A percentile compares a stretch with the other conserved stretches of the same genome.
These are phyloP conservation scores for Sprattus sprattus DNA, from an alignment of 2,113 vertebrate genomes.

Conservation along the genomic window DNA sequence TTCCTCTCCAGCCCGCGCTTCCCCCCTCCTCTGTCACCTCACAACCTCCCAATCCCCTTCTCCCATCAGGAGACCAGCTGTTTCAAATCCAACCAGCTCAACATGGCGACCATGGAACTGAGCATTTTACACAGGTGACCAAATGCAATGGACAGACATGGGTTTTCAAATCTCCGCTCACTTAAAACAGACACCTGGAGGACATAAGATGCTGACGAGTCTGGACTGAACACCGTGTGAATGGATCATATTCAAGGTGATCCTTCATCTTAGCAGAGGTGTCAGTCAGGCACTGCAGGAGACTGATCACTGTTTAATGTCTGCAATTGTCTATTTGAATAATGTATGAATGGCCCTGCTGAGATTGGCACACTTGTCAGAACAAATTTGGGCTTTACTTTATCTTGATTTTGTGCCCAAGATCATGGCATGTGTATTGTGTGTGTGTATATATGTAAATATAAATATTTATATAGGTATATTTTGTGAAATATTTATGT, in stretches of 20 bases:
- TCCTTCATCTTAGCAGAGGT: neutral
- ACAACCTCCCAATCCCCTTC: neutral
- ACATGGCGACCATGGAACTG: neutral
- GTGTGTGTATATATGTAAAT: constrained; percentile 6
- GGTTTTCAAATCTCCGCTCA: neutral
- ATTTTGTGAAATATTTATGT: constrained; percentile 8
- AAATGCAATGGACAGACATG: neutral
- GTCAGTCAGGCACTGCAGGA: neutral
- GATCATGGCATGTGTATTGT: neutral
- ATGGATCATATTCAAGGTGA: neutral
- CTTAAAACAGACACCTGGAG: neutral
- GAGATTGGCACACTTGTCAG: neutral
- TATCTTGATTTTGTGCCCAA: neutral
- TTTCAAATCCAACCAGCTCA: neutral
- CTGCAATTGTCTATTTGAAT: neutral
- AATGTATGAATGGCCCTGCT: neutral
- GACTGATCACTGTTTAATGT: neutral
- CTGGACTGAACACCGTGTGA: neutral
- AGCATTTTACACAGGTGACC: neutral
- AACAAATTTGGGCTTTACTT: neutral
- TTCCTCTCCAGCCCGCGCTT: constrained; percentile 49
- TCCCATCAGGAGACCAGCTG: neutral
- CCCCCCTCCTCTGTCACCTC: neutral
- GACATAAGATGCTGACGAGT: neutral
- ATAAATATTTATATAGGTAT: neutral